Percentiles rank a stretch among this genome's conserved stretches.
phyloP scores from a whole-genome alignment of 2,888 invertebrate species.

The Caenorhabditis sp. region DNA sequence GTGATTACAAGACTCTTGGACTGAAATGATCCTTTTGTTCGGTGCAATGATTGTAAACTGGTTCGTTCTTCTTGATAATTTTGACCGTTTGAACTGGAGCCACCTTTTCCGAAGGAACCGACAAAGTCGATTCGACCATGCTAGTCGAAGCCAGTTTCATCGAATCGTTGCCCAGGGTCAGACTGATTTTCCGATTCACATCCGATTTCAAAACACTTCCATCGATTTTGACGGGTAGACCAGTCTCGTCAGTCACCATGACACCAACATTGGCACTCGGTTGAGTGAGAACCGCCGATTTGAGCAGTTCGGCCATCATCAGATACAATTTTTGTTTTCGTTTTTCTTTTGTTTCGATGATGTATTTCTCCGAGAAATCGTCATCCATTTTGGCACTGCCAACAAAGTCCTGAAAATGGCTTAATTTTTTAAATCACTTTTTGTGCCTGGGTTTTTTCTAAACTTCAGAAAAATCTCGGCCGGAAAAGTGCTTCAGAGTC shows the following conservation, averaged over 20 bases:
- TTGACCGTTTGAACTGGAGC: neutral
- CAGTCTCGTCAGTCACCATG: neutral
- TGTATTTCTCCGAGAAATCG: neutral
- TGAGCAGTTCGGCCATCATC: neutral
- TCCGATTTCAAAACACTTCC: neutral
- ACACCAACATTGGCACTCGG: neutral
- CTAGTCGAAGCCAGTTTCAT: neutral
- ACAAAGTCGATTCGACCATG: neutral
- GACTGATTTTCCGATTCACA: neutral
- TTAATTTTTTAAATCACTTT: too few species aligned
- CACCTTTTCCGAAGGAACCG: neutral
- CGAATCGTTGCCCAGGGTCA: neutral
- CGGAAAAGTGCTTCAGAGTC: too few species aligned
- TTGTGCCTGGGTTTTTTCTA: too few species aligned
- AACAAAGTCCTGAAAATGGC: neutral
- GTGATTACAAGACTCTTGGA: neutral
- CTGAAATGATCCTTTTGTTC: neutral
- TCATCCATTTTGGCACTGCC: neutral
- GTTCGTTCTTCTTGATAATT: slow-evolving; percentile 1
- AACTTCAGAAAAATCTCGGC: too few species aligned
- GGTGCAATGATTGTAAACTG: slow-evolving; percentile 5
- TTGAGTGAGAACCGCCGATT: neutral
- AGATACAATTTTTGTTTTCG: neutral
- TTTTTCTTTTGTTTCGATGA: neutral
- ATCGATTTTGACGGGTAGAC: neutral